Conservation (phyloP, 2,797 vertebrate species). For the Pitangus sulphuratus region DNA sequence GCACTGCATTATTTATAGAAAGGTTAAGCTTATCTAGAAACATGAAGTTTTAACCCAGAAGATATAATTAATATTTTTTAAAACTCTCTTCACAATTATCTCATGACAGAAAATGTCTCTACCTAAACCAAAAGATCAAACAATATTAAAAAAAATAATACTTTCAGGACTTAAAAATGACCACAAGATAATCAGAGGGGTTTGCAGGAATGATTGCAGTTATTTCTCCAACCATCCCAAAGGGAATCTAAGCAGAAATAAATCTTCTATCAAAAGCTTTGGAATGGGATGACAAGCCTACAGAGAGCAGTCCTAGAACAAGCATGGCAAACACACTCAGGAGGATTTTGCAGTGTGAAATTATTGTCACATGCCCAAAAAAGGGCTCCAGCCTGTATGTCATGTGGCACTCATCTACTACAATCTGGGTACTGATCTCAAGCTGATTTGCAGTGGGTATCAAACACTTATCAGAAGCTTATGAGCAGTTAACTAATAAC, state of each 20-base stretch:
- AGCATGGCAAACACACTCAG: neutral
- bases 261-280: neutral
- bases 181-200: neutral
- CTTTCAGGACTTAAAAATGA: neutral
- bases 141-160: neutral
- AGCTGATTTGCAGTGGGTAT: neutral
- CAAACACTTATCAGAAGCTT: neutral
- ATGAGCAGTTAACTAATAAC: neutral
- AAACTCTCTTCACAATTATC: neutral
- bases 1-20: neutral
- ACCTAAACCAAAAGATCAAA: neutral
- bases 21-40: neutral
- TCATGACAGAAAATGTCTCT: neutral
- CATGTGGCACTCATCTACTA: rapidly evolving
- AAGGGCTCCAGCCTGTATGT: neutral
- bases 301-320: neutral
- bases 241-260: neutral
- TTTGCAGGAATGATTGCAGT: neutral
- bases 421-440: neutral
- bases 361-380: neutral
- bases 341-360: neutral
- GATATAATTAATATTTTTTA: neutral
- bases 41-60: neutral
- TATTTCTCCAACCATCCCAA: neutral
- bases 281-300: neutral